Conservation (phyloP, 2,113 vertebrate genomes). For the Connochaetes taurinus region DNA sequence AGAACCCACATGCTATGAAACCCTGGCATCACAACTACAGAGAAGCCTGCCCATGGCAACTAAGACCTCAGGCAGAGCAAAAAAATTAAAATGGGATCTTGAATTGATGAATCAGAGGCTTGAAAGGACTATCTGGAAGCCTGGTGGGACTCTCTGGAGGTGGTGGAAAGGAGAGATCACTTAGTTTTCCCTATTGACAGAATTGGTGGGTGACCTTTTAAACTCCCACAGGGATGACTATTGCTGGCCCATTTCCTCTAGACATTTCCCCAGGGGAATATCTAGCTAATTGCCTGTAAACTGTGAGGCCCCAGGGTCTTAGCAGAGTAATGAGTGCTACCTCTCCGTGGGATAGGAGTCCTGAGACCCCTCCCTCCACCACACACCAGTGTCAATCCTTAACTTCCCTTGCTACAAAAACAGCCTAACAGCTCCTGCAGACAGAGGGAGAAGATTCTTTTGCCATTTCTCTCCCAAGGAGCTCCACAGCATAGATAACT, state of each 20-base stretch:
- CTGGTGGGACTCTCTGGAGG: neutral
- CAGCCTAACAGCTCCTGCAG: neutral
- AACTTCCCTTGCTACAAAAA: neutral
- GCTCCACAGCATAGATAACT: neutral
- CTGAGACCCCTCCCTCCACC: neutral
- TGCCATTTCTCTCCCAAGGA: neutral
- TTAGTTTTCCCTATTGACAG: neutral
- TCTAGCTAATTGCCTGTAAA: neutral
- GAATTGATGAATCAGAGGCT: neutral
- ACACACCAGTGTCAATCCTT: neutral
- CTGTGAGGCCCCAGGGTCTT: neutral
- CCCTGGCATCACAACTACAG: neutral
- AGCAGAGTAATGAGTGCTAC: constrained; percentile 23
- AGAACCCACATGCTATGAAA: neutral
- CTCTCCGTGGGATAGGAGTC: neutral
- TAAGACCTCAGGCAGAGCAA: neutral
- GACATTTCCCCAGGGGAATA: neutral
- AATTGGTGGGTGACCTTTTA: neutral
- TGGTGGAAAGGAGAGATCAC: neutral
- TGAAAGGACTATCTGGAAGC: neutral
- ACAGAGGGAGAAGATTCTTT: neutral
- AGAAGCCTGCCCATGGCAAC: neutral
- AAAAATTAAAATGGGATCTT: neutral
- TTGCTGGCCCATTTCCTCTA: neutral
- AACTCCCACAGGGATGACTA: neutral